Percentiles rank a stretch among this genome's conserved stretches.
These are phyloP conservation scores for Neodiprion virginianus DNA, from an alignment of 1,140 invertebrate species.

Conservation along the genomic window DNA sequence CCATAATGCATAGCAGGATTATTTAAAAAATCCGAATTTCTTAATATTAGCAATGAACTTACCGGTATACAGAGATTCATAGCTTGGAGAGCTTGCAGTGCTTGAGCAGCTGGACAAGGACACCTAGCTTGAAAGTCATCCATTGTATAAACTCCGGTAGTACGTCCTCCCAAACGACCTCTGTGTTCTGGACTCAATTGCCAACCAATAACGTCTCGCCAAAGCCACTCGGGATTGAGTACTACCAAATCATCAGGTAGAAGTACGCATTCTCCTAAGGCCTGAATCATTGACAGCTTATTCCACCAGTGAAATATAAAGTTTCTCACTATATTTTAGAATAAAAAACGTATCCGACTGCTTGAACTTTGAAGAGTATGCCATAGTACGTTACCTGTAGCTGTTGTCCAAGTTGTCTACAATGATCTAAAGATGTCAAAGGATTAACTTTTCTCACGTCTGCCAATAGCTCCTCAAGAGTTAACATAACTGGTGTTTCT, in stretches of 20 bases:
- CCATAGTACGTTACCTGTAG: conserved; percentile 40
- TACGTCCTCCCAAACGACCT: conserved; percentile 65
- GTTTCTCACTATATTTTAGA: neutral
- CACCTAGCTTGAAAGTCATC: conserved; percentile 82
- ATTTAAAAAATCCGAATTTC: no score
- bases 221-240: conserved; percentile 78
- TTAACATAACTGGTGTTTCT: conserved; percentile 53
- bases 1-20: no score
- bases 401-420: conserved; percentile 53
- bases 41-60: conserved; percentile 24
- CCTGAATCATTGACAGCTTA: conserved; percentile 34
- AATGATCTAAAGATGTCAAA: conserved; percentile 54
- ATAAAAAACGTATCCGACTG: neutral
- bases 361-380: neutral
- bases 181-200: conserved; percentile 74
- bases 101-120: conserved; percentile 75
- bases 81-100: conserved; percentile 73
- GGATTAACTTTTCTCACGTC: conserved; percentile 59
- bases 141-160: conserved; percentile 78
- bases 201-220: conserved; percentile 74
- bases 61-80: conserved; percentile 76
- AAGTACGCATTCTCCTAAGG: conserved; percentile 55
- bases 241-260: conserved; percentile 73
- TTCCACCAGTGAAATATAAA: neutral
- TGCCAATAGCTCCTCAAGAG: conserved; percentile 48